Conservation (phyloP, 2,888 invertebrate genomes). For the Eristalis arbustorum region DNA sequence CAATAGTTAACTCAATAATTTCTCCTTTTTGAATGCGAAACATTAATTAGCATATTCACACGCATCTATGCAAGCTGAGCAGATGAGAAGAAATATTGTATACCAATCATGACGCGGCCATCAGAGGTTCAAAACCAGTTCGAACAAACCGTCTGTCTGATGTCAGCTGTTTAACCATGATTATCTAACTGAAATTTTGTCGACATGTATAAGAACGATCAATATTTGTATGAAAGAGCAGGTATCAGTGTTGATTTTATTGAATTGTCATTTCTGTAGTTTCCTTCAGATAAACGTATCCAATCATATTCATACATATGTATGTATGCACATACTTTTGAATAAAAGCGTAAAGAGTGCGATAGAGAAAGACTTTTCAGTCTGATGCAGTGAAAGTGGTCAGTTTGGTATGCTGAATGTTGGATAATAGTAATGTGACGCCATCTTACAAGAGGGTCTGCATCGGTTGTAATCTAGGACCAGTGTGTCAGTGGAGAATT, state of each 20-base stretch:
- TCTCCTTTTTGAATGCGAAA: constrained; percentile 25
- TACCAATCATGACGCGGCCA: not conserved
- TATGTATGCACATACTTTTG: not conserved
- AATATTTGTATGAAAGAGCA: not conserved
- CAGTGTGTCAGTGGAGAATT: constrained; percentile 60
- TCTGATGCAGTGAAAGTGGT: constrained; percentile 56
- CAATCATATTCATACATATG: not conserved
- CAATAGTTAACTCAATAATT: constrained; percentile 6
- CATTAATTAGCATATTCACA: constrained; percentile 31
- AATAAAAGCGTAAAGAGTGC: constrained; percentile 2
- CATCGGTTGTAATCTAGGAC: constrained; percentile 22
- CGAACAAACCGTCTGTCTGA: not conserved
- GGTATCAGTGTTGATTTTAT: not conserved
- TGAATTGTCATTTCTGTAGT: not conserved
- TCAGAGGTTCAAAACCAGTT: not conserved
- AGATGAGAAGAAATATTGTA: not conserved
- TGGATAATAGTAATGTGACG: constrained; percentile 34
- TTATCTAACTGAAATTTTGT: constrained; percentile 44
- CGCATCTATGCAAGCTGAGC: not conserved
- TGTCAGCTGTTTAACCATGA: constrained; percentile 22
- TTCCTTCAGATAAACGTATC: not conserved
- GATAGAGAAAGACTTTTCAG: constrained; percentile 29
- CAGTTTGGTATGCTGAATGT: constrained; percentile 36
- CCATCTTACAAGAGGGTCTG: not conserved
- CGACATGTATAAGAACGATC: not conserved